These are phyloP conservation scores for Tenthredo distinguenda DNA, from an alignment of 2,888 invertebrate genomes.

Conservation along the genomic window DNA sequence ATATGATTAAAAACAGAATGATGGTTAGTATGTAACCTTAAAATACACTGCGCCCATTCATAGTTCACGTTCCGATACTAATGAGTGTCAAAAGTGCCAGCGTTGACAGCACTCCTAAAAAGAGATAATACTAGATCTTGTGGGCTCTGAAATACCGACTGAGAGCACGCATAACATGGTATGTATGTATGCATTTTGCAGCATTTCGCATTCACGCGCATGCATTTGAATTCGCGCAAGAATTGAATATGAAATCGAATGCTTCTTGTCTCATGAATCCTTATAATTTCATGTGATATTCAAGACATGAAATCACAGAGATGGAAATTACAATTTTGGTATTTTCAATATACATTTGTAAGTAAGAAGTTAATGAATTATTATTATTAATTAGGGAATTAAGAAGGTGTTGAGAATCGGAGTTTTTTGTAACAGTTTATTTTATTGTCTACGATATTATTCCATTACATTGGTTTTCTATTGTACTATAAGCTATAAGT, in stretches of 20 bases:
- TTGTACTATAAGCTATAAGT: neutral
- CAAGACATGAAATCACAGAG: too few species aligned
- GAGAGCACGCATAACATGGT: neutral
- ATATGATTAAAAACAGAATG: neutral
- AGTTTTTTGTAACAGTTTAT: neutral
- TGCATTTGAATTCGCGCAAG: neutral
- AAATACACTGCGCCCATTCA: constrained; percentile 29
- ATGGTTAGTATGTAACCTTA: constrained; percentile 33
- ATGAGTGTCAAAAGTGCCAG: neutral
- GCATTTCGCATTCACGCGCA: neutral
- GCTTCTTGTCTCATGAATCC: neutral
- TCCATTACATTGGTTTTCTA: constrained; percentile 10
- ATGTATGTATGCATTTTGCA: neutral
- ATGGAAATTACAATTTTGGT: neutral
- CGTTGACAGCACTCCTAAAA: constrained; percentile 23
- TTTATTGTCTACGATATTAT: constrained; percentile 40
- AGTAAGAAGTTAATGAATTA: neutral
- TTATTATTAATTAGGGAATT: too few species aligned
- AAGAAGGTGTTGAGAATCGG: neutral
- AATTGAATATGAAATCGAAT: neutral
- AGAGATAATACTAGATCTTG: neutral
- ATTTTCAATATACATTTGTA: neutral
- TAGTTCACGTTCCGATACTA: constrained; percentile 24
- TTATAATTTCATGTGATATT: neutral
- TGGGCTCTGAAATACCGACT: neutral